A percentile compares a stretch with the other conserved stretches of the same genome.
phyloP scores from a whole-genome alignment of 2,888 invertebrate genomes.

The Tineola bisselliella region DNA sequence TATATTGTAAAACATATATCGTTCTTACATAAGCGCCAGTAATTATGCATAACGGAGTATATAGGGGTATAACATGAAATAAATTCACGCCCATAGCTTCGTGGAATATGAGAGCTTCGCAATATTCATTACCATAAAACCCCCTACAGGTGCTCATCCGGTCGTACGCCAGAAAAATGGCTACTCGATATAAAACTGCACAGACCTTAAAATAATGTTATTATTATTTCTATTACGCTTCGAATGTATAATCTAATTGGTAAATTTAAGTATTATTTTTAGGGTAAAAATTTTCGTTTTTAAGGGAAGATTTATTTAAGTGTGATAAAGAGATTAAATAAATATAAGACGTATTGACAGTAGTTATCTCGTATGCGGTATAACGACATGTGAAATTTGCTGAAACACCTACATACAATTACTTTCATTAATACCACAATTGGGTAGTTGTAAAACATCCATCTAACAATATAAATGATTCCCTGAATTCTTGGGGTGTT shows the following conservation, averaged over 20 bases:
- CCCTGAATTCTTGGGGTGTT: no score
- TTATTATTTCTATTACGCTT: constrained; percentile 28
- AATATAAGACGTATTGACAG: no score
- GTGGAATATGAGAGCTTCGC: constrained; percentile 7
- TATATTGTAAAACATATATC: not conserved
- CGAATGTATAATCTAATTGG: constrained; percentile 20
- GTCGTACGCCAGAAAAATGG: constrained; percentile 12
- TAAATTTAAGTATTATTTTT: no score
- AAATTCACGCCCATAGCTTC: constrained; percentile 1
- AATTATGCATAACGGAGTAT: constrained; percentile 4
- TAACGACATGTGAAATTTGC: no score
- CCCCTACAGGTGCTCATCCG: constrained; percentile 17
- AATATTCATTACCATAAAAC: constrained; percentile 20
- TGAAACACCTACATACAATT: no score
- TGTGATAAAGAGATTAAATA: no score
- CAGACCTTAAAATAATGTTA: constrained; percentile 16
- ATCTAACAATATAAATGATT: no score
- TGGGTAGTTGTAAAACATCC: no score
- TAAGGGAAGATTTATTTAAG: no score
- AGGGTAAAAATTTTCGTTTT: no score
- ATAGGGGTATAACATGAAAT: constrained; percentile 10
- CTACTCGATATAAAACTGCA: constrained; percentile 19
- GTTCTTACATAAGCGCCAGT: not conserved
- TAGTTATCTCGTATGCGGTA: no score
- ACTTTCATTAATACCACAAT: no score